Conservation (phyloP, 2,113 vertebrate genomes). For the Caranx melampygus region DNA sequence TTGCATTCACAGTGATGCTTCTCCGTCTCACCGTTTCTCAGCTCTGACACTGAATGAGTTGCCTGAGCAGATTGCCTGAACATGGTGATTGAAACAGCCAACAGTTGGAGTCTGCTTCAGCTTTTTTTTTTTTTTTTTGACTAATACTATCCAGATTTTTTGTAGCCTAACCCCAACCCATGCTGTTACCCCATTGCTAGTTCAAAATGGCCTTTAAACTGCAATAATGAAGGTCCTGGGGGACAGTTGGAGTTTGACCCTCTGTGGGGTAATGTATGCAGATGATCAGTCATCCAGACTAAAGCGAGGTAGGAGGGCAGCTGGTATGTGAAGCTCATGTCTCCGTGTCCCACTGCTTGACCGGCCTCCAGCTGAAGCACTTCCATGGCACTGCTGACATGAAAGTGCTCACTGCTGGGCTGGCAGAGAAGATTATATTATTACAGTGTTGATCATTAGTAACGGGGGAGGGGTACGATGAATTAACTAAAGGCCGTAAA, state of each 20-base stretch:
- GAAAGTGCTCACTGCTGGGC: constrained; percentile 30
- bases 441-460: constrained; percentile 58
- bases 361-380: constrained; percentile 58
- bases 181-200: constrained; percentile 39
- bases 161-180: neutral
- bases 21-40: constrained; percentile 27
- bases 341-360: constrained; percentile 40
- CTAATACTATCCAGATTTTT: neutral
- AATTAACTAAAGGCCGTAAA: constrained; percentile 39
- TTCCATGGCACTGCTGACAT: constrained; percentile 48
- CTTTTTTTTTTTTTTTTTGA: neutral
- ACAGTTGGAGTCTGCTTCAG: constrained; percentile 22
- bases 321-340: constrained; percentile 29
- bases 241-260: constrained; percentile 51
- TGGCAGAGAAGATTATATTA: constrained; percentile 38
- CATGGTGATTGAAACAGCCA: constrained; percentile 33
- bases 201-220: constrained; percentile 50
- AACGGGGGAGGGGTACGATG: constrained; percentile 18
- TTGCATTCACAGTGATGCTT: constrained; percentile 31
- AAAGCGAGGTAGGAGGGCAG: constrained; percentile 48
- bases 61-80: constrained; percentile 41
- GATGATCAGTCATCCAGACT: constrained; percentile 59
- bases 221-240: constrained; percentile 57
- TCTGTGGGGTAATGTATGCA: constrained; percentile 66
- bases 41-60: constrained; percentile 2